Conservation (phyloP, 1,140 invertebrate species). For the Euwallacea fornicatus region DNA sequence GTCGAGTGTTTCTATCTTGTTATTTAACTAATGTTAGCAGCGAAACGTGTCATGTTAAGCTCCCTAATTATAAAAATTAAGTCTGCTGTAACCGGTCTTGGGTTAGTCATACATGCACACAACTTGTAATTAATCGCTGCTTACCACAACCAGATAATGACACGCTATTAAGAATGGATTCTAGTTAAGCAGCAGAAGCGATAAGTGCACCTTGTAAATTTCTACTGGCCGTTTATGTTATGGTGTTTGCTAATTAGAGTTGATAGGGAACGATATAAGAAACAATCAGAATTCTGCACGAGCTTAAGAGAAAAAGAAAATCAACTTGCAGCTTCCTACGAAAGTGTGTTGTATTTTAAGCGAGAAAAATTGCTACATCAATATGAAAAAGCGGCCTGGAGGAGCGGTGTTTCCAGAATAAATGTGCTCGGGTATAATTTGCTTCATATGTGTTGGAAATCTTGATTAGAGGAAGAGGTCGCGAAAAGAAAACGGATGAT, state of each 20-base stretch:
- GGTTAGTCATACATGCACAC: constrained; percentile 24
- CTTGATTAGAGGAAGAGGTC: constrained; percentile 21
- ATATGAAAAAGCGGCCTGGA: constrained; percentile 26
- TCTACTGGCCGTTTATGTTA: no score
- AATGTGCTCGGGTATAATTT: constrained; percentile 28
- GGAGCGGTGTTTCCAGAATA: constrained; percentile 11
- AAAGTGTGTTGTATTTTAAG: constrained; percentile 17
- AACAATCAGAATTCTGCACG: no score
- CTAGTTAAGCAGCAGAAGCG: constrained; percentile 1
- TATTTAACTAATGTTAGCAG: constrained; percentile 12
- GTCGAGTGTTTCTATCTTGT: constrained; percentile 22
- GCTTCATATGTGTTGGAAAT: constrained; percentile 31
- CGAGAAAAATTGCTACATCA: constrained; percentile 26
- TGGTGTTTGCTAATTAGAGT: no score
- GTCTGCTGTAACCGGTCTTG: constrained; percentile 19
- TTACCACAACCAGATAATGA: constrained; percentile 31
- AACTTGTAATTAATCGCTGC: constrained; percentile 27
- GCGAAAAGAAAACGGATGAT: constrained; percentile 26
- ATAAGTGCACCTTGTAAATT: neutral
- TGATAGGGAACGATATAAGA: no score
- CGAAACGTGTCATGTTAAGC: constrained; percentile 17
- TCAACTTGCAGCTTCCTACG: no score
- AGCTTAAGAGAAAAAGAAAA: no score
- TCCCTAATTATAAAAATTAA: constrained; percentile 31
- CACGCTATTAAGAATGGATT: constrained; percentile 18